These are phyloP conservation scores for Ramphastos sulfuratus DNA, from an alignment of 2,113 vertebrate genomes.

Conservation along the genomic window DNA sequence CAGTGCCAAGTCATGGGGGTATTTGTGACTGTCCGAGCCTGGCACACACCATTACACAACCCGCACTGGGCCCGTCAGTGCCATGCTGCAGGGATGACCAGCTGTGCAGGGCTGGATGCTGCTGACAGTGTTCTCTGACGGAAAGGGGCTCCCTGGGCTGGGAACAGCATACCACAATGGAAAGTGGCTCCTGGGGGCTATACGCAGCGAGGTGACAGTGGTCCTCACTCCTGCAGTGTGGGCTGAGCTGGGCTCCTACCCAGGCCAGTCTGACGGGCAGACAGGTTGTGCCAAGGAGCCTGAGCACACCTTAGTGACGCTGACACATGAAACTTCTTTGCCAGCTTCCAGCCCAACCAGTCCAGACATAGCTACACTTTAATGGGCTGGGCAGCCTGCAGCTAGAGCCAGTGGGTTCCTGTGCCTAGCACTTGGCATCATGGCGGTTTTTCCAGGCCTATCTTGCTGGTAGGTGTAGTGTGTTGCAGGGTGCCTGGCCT, in stretches of 20 bases:
- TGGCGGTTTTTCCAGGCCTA: fast-evolving
- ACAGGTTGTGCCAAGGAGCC: background rate
- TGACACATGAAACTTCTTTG: background rate
- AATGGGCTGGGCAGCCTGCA: background rate
- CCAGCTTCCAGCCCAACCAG: background rate
- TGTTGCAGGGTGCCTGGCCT: background rate
- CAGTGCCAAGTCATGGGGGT: fast-evolving
- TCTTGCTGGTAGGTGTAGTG: fast-evolving
- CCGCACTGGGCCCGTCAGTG: background rate
- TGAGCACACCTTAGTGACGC: fast-evolving
- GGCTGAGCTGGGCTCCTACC: background rate
- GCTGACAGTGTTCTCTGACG: fast-evolving
- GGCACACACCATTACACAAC: fast-evolving
- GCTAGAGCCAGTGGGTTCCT: background rate
- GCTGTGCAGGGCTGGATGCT: background rate
- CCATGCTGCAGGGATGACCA: fast-evolving
- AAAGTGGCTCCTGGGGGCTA: fast-evolving
- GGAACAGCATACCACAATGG: fast-evolving
- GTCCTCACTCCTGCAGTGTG: fast-evolving
- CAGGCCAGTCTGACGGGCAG: fast-evolving
- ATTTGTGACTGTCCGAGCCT: fast-evolving
- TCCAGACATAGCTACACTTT: background rate
- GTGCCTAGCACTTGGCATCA: background rate
- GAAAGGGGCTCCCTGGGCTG: too few species aligned
- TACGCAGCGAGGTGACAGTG: fast-evolving